A percentile compares a stretch with the other conserved stretches of the same genome.
Evolutionary conservation across 2,113 vertebrate species (phyloP).

Genomic region (Varanus salvator): DNA sequence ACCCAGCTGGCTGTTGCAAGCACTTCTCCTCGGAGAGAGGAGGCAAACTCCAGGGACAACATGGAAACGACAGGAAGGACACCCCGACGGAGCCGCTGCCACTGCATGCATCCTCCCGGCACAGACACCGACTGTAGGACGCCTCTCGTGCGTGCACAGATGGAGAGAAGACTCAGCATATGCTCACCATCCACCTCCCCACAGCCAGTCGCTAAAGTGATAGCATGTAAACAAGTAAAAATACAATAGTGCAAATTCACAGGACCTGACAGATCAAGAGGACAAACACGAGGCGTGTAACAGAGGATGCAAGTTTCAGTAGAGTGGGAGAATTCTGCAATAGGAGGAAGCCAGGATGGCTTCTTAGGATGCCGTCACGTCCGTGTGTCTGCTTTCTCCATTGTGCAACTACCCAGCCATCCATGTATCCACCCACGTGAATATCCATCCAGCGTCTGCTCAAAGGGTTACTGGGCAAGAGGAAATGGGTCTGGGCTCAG

Average conservation of each 20-base stretch:
- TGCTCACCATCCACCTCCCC: conserved; percentile 41
- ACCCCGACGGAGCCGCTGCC: background rate
- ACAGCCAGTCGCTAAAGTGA: background rate
- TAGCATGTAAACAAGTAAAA: conserved; percentile 18
- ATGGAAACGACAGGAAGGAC: background rate
- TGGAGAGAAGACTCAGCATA: conserved; percentile 54
- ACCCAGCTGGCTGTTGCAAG: accelerated
- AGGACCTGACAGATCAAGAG: background rate
- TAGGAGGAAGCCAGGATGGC: background rate
- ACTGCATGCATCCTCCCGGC: accelerated
- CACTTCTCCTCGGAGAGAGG: background rate
- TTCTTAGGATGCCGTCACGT: too few species aligned
- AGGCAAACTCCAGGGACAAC: conserved; percentile 29
- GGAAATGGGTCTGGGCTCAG: too few species aligned
- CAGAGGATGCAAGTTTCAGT: background rate
- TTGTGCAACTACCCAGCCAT: too few species aligned
- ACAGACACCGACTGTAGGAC: conserved; percentile 28
- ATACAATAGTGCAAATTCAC: background rate
- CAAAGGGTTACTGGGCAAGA: too few species aligned
- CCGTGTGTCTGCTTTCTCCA: too few species aligned
- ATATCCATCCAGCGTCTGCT: too few species aligned
- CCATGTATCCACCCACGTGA: too few species aligned
- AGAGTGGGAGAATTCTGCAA: background rate
- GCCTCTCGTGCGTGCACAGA: conserved; percentile 55
- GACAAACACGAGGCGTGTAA: accelerated